Base-by-base conservation (phyloP, 2,113 vertebrate species). In the Myotis lucifugus region DNA sequence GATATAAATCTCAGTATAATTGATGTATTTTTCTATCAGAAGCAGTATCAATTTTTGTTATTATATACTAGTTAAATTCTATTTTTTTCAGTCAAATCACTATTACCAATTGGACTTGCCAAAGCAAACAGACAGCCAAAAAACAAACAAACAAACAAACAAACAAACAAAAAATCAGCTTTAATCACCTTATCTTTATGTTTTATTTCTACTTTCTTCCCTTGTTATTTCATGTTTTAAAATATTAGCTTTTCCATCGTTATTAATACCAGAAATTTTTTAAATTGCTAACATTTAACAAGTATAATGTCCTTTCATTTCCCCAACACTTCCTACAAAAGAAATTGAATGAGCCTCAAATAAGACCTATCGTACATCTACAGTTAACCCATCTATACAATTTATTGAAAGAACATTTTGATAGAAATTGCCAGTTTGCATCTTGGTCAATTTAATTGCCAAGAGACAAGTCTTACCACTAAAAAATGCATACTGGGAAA, bases 401-500 rank as follows among this genome's bases (percentile, higher is more conserved):
- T 66, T 69, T 3, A 32, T 27, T 48, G 29, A 82, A 81, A 85
- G 14, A 85, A 42, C 8, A 73, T 61, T 88, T 88, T 85, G 64
- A 34, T 18, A 85, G 3, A 97, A 77, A 27, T 32, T 70, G 0
- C 85, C 32, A n/a, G 93, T 96, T 56, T 93, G 23, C 52, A 15
- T 23, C 2, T 52, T 92, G 74, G 17, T 0, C 25, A n/a, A 73
- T 78, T 92, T 77, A 74, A 74, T 18, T 92, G 48, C 7, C 25
- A 50, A 50, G 54, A 5, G 13, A 88, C 56, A 85, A 90, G 50
- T 54, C 37, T 81, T 89, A 46, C 37, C 11, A 83, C 15, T 40
- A 11, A 92, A 92, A 97, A 54, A 11, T 88, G 56, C 37, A 95
- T n/a, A 72, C 8, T 6, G 69, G 46, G 48, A 14, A 84, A 95